These are phyloP conservation scores for Gastracanthus pulcherrimus DNA, from an alignment of 2,888 invertebrate species.

Conservation along the genomic window DNA sequence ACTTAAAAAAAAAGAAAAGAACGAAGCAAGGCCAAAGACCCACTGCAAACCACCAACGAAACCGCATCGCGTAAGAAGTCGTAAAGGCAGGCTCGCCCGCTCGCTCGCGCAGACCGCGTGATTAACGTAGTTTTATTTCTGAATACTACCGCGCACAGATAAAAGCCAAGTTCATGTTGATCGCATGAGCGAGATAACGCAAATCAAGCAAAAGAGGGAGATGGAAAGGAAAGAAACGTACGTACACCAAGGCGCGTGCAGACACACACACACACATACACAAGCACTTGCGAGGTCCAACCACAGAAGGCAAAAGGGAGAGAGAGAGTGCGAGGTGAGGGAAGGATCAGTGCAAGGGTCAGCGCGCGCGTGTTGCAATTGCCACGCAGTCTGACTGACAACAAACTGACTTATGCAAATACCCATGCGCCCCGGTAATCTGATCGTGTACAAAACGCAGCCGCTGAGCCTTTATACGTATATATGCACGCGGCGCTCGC, in stretches of 20 bases:
- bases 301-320: conserved; percentile 31
- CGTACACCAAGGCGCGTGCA: too few relatives aligned
- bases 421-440: conserved; percentile 65
- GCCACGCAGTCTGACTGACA: conserved; percentile 76
- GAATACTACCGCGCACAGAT: conserved; percentile 31
- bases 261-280: too few relatives aligned
- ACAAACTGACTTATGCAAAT: conserved; percentile 76
- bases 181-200: conserved; percentile 44
- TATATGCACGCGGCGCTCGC: not conserved
- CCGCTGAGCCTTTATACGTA: not conserved
- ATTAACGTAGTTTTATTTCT: conserved; percentile 50
- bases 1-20: too few relatives aligned
- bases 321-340: conserved; percentile 59
- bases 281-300: too few relatives aligned
- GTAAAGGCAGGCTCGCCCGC: conserved; percentile 21
- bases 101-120: conserved; percentile 22
- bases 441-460: conserved; percentile 64
- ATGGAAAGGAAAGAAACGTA: conserved; percentile 39
- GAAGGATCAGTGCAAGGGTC: too few relatives aligned
- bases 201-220: conserved; percentile 50
- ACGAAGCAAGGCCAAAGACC: too few relatives aligned
- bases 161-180: conserved; percentile 58
- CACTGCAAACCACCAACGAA: too few relatives aligned
- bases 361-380: conserved; percentile 68
- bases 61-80: too few relatives aligned